phyloP scores from a whole-genome alignment of 2,888 invertebrate genomes.

The Drosophila eohydei region DNA sequence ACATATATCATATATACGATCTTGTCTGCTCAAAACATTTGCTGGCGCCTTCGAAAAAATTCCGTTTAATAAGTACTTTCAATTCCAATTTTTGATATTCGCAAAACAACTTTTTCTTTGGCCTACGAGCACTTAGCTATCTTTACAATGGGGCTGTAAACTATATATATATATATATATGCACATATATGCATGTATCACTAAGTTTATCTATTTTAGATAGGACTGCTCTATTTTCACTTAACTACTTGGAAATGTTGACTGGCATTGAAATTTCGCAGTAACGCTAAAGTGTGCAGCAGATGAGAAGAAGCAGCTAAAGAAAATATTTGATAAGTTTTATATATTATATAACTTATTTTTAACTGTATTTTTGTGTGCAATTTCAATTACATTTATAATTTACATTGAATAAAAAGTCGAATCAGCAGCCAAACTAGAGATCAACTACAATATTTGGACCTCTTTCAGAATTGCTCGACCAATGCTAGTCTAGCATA shows the following conservation, averaged over 20 bases:
- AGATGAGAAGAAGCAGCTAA: background rate
- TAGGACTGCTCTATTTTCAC: slow-evolving; percentile 25
- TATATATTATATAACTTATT: background rate
- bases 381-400: background rate
- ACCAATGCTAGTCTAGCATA: background rate
- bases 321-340: slow-evolving; percentile 1
- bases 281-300: background rate
- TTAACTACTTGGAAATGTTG: slow-evolving; percentile 1
- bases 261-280: background rate
- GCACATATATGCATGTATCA: background rate
- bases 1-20: slow-evolving; percentile 48
- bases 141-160: slow-evolving; percentile 19
- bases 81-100: background rate
- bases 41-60: slow-evolving; percentile 23
- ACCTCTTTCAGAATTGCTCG: background rate
- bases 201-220: slow-evolving; percentile 31
- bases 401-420: background rate
- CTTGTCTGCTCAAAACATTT: slow-evolving; percentile 16
- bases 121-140: background rate
- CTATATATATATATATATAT: background rate
- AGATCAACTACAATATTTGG: background rate
- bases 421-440: background rate
- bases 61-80: slow-evolving; percentile 15
- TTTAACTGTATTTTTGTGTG: background rate
- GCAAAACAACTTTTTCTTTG: background rate